phyloP scores from a whole-genome alignment of 2,797 vertebrate species.

The Craterocephalus amniculus region DNA sequence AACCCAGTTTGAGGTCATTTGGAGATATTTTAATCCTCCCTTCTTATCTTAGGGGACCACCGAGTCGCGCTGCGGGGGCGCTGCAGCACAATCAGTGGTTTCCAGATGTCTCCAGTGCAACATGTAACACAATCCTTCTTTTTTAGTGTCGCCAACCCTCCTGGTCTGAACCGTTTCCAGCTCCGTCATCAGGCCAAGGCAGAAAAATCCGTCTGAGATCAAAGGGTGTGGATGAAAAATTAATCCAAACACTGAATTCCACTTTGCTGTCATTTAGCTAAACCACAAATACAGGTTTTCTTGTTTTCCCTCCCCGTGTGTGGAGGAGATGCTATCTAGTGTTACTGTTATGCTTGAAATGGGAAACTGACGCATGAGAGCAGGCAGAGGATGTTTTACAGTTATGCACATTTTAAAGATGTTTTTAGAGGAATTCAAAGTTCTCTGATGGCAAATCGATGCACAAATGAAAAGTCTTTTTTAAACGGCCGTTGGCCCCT shows the following conservation, averaged over 20 bases:
- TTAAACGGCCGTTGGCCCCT: neutral
- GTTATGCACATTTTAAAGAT: slow-evolving; percentile 53
- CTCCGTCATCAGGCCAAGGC: neutral
- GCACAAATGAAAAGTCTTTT: neutral
- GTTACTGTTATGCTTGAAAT: slow-evolving; percentile 7
- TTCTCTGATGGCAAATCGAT: neutral
- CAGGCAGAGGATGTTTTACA: slow-evolving; percentile 22
- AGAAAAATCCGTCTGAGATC: slow-evolving; percentile 24
- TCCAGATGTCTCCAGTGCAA: slow-evolving; percentile 33
- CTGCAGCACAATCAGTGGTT: slow-evolving; percentile 19
- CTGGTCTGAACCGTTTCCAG: slow-evolving; percentile 31
- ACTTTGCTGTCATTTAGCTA: slow-evolving; percentile 25
- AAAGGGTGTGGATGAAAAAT: slow-evolving; percentile 48
- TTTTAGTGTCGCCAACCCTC: slow-evolving; percentile 8
- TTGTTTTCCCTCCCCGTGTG: neutral
- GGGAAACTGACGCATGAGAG: slow-evolving; percentile 16
- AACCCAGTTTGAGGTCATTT: slow-evolving; percentile 4
- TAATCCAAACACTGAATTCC: slow-evolving; percentile 23
- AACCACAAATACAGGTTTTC: slow-evolving; percentile 21
- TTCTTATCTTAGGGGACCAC: neutral
- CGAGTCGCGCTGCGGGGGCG: slow-evolving; percentile 23
- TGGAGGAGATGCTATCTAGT: slow-evolving; percentile 6
- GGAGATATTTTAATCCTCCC: slow-evolving; percentile 10
- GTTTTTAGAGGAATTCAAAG: slow-evolving; percentile 12
- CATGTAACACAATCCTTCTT: slow-evolving; percentile 1